Conservation (phyloP, 2,113 vertebrate genomes). For the Spea multiplicata region DNA sequence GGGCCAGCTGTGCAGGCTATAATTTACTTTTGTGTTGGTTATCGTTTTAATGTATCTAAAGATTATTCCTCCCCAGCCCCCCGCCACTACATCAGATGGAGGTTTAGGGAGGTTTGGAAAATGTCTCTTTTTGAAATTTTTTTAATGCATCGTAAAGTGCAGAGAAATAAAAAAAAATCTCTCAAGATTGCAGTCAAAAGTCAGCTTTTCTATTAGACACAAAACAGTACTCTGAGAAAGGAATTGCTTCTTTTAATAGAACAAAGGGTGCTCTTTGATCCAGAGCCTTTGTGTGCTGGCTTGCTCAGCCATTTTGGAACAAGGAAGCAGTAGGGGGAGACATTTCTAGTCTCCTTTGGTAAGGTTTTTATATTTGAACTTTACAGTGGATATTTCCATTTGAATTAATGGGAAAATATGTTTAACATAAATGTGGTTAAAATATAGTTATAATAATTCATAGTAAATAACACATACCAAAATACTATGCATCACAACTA, state of each 20-base stretch:
- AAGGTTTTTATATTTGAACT: conserved; percentile 15
- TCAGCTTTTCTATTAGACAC: conserved; percentile 21
- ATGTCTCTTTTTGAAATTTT: conserved; percentile 29
- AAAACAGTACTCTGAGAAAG: conserved; percentile 48
- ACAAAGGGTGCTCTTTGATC: conserved; percentile 42
- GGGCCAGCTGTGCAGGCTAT: conserved; percentile 14
- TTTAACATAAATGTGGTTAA: not conserved
- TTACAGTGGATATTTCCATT: not conserved
- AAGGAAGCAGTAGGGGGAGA: conserved; percentile 37
- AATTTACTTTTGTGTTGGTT: conserved; percentile 12
- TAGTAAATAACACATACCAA: no score
- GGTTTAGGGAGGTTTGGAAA: conserved; percentile 20
- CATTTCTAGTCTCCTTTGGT: conserved; percentile 17
- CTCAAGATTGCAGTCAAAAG: conserved; percentile 48
- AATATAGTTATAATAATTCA: not conserved
- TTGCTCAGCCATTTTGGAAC: conserved; percentile 14
- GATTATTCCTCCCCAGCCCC: not conserved
- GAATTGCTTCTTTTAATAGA: conserved; percentile 47
- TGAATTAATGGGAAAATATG: not conserved
- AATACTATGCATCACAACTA: no score
- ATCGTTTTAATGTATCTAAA: conserved; percentile 36
- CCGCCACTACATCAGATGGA: not conserved
- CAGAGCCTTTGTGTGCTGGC: conserved; percentile 8
- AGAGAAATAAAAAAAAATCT: not conserved
- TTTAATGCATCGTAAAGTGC: conserved; percentile 39